A percentile compares a stretch with the other conserved stretches of the same genome.
Evolutionary conservation across 2,797 vertebrate species (phyloP).

Genomic region (Neosalanx taihuensis): DNA sequence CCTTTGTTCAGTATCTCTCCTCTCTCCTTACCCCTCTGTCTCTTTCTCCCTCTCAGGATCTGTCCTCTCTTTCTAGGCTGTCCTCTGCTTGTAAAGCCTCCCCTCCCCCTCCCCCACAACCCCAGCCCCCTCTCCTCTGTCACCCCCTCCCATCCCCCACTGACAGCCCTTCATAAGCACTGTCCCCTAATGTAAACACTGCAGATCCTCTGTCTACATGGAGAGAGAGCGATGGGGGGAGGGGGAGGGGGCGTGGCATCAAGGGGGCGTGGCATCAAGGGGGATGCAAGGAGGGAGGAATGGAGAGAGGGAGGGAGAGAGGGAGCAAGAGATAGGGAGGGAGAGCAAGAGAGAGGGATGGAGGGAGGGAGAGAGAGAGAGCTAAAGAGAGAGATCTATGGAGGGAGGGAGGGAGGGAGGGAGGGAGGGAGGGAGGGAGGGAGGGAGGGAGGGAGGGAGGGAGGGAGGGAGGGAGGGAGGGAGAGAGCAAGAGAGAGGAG

Average conservation of each 20-base stretch:
- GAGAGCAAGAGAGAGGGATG: conserved; percentile 6
- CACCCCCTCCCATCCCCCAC: conserved; percentile 44
- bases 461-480: conserved; percentile 28
- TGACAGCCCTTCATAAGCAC: conserved; percentile 57
- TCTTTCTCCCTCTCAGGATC: no score
- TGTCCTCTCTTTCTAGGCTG: no score
- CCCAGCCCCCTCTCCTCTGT: conserved; percentile 5
- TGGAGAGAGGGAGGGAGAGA: neutral
- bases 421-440: conserved; percentile 21
- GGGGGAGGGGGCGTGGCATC: conserved; percentile 31
- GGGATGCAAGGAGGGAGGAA: conserved; percentile 20
- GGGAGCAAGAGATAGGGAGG: conserved; percentile 10
- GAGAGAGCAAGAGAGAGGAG: conserved; percentile 20
- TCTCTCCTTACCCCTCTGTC: no score
- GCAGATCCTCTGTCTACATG: conserved; percentile 23
- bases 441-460: conserved; percentile 27
- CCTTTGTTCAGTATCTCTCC: neutral
- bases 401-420: neutral
- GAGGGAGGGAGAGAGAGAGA: neutral
- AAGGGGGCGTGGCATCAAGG: conserved; percentile 14
- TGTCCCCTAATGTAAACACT: conserved; percentile 62
- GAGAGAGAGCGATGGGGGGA: conserved; percentile 10
- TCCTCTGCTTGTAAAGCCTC: no score
- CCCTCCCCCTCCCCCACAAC: no score
- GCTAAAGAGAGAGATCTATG: neutral